Percentiles rank a stretch among this genome's conserved stretches.
These are phyloP conservation scores for Trichechus manatus DNA, from an alignment of 2,113 vertebrate genomes.

Conservation along the genomic window DNA sequence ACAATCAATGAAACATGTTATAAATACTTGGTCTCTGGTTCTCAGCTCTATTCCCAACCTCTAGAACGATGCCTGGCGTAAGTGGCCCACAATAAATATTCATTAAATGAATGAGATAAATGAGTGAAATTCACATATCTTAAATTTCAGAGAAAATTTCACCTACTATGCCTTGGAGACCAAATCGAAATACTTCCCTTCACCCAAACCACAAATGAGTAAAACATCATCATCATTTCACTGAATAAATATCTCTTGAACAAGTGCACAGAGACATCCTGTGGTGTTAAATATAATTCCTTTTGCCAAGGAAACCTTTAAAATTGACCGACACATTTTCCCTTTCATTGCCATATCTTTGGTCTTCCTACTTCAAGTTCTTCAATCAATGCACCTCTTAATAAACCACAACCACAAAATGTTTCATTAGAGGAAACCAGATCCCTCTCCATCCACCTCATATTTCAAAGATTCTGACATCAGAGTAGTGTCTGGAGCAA, in stretches of 20 bases:
- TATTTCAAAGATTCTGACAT: slow-evolving; percentile 62
- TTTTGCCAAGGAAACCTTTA: slow-evolving; percentile 33
- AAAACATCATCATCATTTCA: neutral
- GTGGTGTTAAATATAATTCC: neutral
- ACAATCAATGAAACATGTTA: slow-evolving; percentile 43
- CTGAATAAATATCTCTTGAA: slow-evolving; percentile 4
- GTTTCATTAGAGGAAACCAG: slow-evolving; percentile 70
- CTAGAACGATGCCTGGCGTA: neutral
- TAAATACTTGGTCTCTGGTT: slow-evolving; percentile 1
- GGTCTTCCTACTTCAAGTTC: slow-evolving; percentile 61
- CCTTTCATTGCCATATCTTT: neutral
- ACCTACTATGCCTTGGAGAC: slow-evolving; percentile 4
- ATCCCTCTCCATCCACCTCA: neutral
- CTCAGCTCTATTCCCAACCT: neutral
- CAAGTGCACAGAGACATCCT: neutral
- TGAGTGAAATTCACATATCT: slow-evolving; percentile 27
- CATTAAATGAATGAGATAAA: slow-evolving; percentile 28
- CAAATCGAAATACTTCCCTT: slow-evolving; percentile 50
- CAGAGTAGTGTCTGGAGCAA: neutral
- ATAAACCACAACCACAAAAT: slow-evolving; percentile 73
- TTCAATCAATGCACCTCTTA: slow-evolving; percentile 61
- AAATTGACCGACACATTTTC: neutral
- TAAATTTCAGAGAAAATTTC: slow-evolving; percentile 19
- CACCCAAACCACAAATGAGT: neutral
- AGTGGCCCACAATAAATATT: slow-evolving; percentile 3